Evolutionary conservation across 2,797 vertebrate genomes (phyloP).

Genomic region (Hypotaenidia philippensis): DNA sequence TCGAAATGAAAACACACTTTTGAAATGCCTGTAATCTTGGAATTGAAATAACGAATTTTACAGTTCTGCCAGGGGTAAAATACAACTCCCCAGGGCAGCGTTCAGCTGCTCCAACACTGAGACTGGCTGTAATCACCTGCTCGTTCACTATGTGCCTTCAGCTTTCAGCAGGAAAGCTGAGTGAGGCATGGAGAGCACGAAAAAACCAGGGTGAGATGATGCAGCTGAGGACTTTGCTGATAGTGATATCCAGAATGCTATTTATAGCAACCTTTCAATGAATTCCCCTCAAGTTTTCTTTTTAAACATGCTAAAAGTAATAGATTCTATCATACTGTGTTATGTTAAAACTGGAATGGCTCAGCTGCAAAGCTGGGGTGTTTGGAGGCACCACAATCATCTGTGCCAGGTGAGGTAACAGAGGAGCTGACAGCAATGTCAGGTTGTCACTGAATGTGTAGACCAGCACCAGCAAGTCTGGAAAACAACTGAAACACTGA

Average conservation of each 20-base stretch:
- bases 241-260: neutral
- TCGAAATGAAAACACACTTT: slow-evolving; percentile 65
- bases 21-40: slow-evolving; percentile 39
- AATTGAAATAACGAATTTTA: slow-evolving; percentile 71
- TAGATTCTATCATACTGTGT: neutral
- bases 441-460: neutral
- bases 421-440: neutral
- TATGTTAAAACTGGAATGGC: neutral
- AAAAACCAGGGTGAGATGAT: neutral
- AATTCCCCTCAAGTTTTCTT: neutral
- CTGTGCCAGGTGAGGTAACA: neutral
- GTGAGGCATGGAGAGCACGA: neutral
- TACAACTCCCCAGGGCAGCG: slow-evolving; percentile 66
- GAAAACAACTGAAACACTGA: neutral
- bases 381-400: neutral
- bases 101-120: slow-evolving; percentile 37
- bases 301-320: neutral
- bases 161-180: neutral
- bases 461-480: neutral
- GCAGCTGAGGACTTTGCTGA: neutral
- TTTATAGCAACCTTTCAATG: neutral
- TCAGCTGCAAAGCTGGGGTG: neutral
- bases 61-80: slow-evolving; percentile 69
- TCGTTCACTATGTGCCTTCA: slow-evolving; percentile 27
- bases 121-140: slow-evolving; percentile 59